These are phyloP conservation scores for Drosophila sproati DNA, from an alignment of 1,140 invertebrate genomes.

Conservation along the genomic window DNA sequence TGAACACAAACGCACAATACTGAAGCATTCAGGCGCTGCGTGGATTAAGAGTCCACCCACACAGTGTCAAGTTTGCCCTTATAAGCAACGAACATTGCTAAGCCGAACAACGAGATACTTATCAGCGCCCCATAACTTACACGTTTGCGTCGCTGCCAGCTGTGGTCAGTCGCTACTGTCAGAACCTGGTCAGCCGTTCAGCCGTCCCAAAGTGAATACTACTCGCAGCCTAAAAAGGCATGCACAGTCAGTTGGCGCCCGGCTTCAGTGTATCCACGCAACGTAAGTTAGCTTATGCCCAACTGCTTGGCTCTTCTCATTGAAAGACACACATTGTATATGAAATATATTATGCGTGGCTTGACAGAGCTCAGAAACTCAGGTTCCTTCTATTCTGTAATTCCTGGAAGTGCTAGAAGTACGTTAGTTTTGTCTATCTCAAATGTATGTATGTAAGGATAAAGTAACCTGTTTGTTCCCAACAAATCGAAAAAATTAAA, in stretches of 20 bases:
- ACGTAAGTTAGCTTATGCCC: slow-evolving; percentile 20
- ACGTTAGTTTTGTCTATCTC: not conserved
- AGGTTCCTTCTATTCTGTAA: not conserved
- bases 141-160: slow-evolving; percentile 44
- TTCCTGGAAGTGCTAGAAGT: too few relatives aligned
- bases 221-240: slow-evolving; percentile 14
- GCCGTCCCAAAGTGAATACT: slow-evolving; percentile 17
- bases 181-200: not conserved
- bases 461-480: too few relatives aligned
- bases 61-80: slow-evolving; percentile 7
- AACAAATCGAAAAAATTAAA: too few relatives aligned
- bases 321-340: slow-evolving; percentile 41
- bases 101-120: slow-evolving; percentile 27
- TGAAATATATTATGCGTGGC: slow-evolving; percentile 15
- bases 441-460: not conserved
- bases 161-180: slow-evolving; percentile 36
- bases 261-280: slow-evolving; percentile 26
- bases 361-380: not conserved
- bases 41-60: slow-evolving; percentile 39
- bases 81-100: slow-evolving; percentile 9
- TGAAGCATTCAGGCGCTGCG: slow-evolving; percentile 1
- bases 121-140: slow-evolving; percentile 60
- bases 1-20: not conserved
- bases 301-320: slow-evolving; percentile 19
- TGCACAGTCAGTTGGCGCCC: slow-evolving; percentile 52